phyloP scores from a whole-genome alignment of 2,888 invertebrate species.

The Clitarchus hookeri region DNA sequence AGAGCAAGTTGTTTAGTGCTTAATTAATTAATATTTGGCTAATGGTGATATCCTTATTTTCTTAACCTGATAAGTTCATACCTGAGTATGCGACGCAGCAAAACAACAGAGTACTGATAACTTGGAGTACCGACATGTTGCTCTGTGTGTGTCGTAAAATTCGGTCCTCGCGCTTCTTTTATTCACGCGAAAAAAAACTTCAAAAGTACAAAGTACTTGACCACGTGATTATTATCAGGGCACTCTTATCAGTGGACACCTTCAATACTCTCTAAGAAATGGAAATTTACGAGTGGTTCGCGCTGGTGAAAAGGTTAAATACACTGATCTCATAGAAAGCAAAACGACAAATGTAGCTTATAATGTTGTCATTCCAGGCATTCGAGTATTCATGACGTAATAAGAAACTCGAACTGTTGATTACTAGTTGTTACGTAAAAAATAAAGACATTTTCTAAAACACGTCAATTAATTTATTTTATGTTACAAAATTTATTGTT shows the following conservation, averaged over 20 bases:
- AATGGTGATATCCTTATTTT: neutral
- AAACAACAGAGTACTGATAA: neutral
- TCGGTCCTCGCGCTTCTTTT: neutral
- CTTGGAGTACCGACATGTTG: neutral
- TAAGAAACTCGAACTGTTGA: too few species aligned
- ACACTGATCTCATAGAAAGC: neutral
- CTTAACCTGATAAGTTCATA: neutral
- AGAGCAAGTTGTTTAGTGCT: too few species aligned
- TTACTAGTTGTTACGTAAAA: too few species aligned
- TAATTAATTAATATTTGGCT: neutral
- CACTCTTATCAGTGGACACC: neutral
- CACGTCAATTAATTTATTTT: too few species aligned
- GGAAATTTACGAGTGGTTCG: neutral
- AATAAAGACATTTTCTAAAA: too few species aligned
- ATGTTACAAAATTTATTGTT: too few species aligned
- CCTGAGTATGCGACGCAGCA: slow-evolving; percentile 14
- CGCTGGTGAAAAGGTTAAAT: neutral
- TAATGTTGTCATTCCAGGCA: too few species aligned
- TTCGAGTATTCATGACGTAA: too few species aligned
- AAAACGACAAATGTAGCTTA: too few species aligned
- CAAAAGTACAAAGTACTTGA: neutral
- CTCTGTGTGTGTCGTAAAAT: neutral
- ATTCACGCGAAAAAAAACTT: neutral
- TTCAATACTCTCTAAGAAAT: neutral
- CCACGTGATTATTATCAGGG: neutral